These are phyloP conservation scores for Osmerus mordax DNA, from an alignment of 2,113 vertebrate species.

Conservation along the genomic window DNA sequence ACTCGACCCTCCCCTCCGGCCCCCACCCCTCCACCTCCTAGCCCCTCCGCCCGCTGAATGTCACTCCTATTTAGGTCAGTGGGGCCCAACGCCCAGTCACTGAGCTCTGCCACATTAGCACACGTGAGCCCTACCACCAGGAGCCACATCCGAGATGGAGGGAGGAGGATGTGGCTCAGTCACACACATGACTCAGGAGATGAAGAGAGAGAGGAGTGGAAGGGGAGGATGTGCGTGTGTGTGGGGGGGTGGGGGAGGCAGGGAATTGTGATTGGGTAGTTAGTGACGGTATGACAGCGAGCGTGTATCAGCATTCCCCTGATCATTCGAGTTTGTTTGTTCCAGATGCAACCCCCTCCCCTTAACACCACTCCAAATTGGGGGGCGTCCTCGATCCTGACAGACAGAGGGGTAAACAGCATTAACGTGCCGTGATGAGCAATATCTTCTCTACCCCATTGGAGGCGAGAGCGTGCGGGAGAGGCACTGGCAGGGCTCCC, in stretches of 20 bases:
- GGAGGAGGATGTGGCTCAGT: background rate
- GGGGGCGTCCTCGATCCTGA: constrained; percentile 39
- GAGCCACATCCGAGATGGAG: background rate
- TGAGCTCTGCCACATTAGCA: constrained; percentile 34
- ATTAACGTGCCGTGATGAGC: constrained; percentile 58
- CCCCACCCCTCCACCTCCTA: constrained; percentile 39
- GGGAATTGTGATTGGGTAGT: background rate
- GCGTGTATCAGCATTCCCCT: background rate
- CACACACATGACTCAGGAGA: background rate
- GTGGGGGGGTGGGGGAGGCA: constrained; percentile 6
- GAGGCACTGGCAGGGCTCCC: background rate
- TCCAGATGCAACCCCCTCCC: constrained; percentile 30
- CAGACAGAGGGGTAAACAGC: constrained; percentile 64
- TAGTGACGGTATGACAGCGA: background rate
- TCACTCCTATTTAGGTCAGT: constrained; percentile 69
- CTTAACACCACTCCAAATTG: constrained; percentile 26
- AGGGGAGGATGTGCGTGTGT: background rate
- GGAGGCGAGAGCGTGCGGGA: constrained; percentile 41
- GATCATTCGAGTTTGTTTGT: constrained; percentile 28
- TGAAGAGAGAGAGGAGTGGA: background rate
- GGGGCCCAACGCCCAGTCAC: constrained; percentile 28
- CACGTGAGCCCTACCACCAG: constrained; percentile 14
- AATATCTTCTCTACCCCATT: constrained; percentile 63
- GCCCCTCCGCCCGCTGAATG: constrained; percentile 51
- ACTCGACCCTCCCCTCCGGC: constrained; percentile 36